phyloP scores from a whole-genome alignment of 2,113 vertebrate genomes.

The Chroicocephalus ridibundus region DNA sequence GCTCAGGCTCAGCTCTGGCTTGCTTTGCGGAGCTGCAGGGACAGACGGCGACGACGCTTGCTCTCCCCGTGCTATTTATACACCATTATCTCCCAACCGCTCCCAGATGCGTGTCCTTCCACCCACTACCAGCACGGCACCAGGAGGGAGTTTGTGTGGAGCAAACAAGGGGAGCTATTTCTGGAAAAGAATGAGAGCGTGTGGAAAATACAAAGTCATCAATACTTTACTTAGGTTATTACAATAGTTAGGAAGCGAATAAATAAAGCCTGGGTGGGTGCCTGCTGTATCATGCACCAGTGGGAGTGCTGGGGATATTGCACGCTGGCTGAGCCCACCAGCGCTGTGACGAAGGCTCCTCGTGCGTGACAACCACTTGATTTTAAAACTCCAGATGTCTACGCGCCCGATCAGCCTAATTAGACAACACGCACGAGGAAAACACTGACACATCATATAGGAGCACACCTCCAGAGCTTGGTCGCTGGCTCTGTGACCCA shows the following conservation, averaged over 20 bases:
- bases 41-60: not conserved
- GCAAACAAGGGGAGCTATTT: constrained; percentile 31
- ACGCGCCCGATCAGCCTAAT: not conserved
- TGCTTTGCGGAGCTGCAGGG: not conserved
- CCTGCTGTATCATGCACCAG: not conserved
- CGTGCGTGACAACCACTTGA: not conserved
- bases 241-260: not conserved
- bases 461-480: not conserved
- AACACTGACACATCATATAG: not conserved
- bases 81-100: not conserved
- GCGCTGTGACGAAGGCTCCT: not conserved
- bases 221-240: not conserved
- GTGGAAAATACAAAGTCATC: constrained; percentile 8
- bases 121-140: not conserved
- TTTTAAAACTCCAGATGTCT: not conserved
- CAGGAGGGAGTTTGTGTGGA: not conserved
- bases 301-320: not conserved
- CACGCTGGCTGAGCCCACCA: not conserved
- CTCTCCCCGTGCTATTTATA: constrained; percentile 42
- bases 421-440: rapidly evolving
- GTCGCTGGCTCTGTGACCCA: not conserved
- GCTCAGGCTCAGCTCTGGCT: not conserved
- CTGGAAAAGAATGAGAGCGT: not conserved
- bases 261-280: not conserved
- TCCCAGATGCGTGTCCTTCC: not conserved